These are phyloP conservation scores for Euzophera pinguis DNA, from an alignment of 2,888 invertebrate species.

Conservation along the genomic window DNA sequence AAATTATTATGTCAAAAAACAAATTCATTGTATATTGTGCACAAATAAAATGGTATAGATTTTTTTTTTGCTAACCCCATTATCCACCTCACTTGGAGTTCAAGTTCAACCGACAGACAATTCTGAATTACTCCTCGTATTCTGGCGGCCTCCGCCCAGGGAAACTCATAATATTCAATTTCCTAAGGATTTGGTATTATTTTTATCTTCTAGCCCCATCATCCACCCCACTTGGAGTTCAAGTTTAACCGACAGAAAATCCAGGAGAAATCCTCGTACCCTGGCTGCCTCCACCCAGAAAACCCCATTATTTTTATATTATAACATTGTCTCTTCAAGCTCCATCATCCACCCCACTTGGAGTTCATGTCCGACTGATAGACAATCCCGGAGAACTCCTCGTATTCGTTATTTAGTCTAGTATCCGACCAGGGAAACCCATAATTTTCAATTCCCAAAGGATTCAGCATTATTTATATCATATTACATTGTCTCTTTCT, in stretches of 20 bases:
- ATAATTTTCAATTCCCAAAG: no score
- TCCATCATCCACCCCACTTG: conserved; percentile 65
- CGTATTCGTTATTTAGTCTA: conserved; percentile 66
- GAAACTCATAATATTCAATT: conserved; percentile 62
- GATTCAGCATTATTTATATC: no score
- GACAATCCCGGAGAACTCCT: conserved; percentile 64
- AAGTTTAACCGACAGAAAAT: conserved; percentile 63
- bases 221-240: conserved; percentile 62
- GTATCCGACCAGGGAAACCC: conserved; percentile 60
- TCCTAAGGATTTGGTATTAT: no score
- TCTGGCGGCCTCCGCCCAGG: conserved; percentile 64
- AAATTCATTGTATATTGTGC: no score
- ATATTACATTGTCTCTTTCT: no score
- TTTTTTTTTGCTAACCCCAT: conserved; percentile 57
- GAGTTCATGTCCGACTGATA: conserved; percentile 65
- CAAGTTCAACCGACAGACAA: conserved; percentile 66
- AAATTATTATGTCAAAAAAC: no score
- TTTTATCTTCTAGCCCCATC: conserved; percentile 70
- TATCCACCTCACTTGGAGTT: conserved; percentile 62
- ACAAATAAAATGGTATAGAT: no score
- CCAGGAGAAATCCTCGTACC: conserved; percentile 64
- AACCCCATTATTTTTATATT: no score
- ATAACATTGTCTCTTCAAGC: conserved; percentile 52
- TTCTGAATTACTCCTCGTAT: conserved; percentile 61
- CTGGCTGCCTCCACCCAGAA: conserved; percentile 65